Base-by-base conservation (phyloP, 2,888 invertebrate genomes). In the Dicyrtoma fusca region DNA sequence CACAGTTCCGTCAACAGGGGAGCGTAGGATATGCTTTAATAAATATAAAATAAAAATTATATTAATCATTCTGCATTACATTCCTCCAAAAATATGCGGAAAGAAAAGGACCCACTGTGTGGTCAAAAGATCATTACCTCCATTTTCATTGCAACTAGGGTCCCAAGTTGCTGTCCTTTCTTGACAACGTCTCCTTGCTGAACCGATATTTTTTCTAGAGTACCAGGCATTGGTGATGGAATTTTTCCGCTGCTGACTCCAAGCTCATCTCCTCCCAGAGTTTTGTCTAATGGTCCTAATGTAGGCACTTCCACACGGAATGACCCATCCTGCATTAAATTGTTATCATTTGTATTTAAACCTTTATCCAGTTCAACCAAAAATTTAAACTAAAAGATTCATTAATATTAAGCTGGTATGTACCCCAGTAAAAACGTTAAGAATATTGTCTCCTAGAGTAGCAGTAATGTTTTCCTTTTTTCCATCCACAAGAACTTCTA, bases 91-190 rank as follows among this genome's bases (percentile, higher is more conserved):
- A n/a, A n/a, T n/a, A n/a, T n/a, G n/a, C n/a, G n/a, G n/a, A n/a
- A n/a, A n/a, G n/a, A n/a, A n/a, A n/a, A n/a, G n/a, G n/a, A n/a
- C n/a, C n/a, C n/a, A 53, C n/a, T 17, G n/a, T 17, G 13, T 61
- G 25, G n/a, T 5, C n/a, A 8, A n/a, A 26, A 34, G 19, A 53
- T 59, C 49, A 59, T 57, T 82, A 89, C 89, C 86, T 99, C 99
- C 99, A 99, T 99, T 87, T 99, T 99, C 99, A 99, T 99, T 0
- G 99, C 99, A 77, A 97, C 95, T 82, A 99, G 90, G 57, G 97
- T 92, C 74, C 97, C 90, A 1, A 99, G 85, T 0, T 93, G 90
- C 82, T 98, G 95, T 0, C 97, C 97, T 82, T 89, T 88, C 76
- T 89, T 89, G 3, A 99, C 95, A 81, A 83, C 79, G 81, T 95